Percentiles rank a stretch among this genome's conserved stretches.
Evolutionary conservation across 2,797 vertebrate species (phyloP).

Genomic region (Argentina silus): DNA sequence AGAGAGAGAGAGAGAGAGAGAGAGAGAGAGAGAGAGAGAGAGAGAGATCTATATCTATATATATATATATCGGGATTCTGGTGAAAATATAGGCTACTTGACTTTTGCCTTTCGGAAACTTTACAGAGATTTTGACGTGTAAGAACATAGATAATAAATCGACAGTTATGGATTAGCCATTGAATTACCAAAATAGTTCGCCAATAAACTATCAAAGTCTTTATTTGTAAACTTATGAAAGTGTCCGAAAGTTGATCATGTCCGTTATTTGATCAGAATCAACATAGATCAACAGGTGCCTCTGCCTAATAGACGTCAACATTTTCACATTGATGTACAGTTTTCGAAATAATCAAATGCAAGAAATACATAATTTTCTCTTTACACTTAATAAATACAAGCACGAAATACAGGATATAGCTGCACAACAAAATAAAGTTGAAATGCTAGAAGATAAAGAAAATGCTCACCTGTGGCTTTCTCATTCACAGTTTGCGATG

Average conservation of each 20-base stretch:
- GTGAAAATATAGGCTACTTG: neutral
- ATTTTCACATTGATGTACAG: conserved; percentile 1
- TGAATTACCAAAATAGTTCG: neutral
- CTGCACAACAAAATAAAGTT: conserved; percentile 5
- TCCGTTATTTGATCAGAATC: neutral
- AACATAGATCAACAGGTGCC: neutral
- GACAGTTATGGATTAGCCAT: neutral
- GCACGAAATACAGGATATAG: neutral
- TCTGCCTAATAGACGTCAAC: neutral
- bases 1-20: too few species aligned
- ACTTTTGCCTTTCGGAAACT: neutral
- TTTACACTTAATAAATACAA: neutral
- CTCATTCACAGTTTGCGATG: conserved; percentile 60
- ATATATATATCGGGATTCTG: neutral
- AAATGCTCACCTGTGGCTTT: conserved; percentile 76
- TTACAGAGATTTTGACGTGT: neutral
- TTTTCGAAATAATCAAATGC: neutral
- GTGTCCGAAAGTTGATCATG: neutral
- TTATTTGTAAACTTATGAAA: neutral
- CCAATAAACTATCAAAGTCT: too few species aligned
- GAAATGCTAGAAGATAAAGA: neutral
- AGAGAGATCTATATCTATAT: neutral
- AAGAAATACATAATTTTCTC: neutral
- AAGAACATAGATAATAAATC: neutral
- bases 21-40: too few species aligned